Evolutionary conservation across 2,797 vertebrate species (phyloP).

Genomic region (Sebastiscus tertius): DNA sequence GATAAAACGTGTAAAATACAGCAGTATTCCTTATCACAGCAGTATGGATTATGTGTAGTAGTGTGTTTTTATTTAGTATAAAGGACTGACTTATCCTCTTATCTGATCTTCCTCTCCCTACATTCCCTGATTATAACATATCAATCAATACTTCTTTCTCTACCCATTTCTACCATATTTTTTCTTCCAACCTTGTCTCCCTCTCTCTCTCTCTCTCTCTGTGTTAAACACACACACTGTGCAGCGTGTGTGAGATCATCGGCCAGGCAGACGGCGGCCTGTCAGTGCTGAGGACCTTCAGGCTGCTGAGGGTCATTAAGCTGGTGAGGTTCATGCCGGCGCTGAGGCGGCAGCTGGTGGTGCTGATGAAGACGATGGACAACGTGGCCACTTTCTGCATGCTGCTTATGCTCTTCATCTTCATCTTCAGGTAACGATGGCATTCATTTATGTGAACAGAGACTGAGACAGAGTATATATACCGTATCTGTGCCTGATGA

Average conservation of each 20-base stretch:
- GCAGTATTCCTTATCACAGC: neutral
- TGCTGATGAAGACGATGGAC: slow-evolving; percentile 99
- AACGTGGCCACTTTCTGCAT: slow-evolving; percentile 99
- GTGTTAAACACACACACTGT: neutral
- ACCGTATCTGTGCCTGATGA: neutral
- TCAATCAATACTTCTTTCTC: neutral
- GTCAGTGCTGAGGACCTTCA: slow-evolving; percentile 94
- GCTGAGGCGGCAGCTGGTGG: slow-evolving; percentile 93
- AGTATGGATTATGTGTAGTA: neutral
- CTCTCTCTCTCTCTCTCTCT: neutral
- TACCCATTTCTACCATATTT: neutral
- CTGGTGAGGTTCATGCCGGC: slow-evolving; percentile 98
- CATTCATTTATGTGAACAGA: neutral
- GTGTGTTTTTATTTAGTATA: neutral
- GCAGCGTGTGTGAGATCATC: slow-evolving; percentile 93
- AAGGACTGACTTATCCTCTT: neutral
- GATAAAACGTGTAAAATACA: neutral
- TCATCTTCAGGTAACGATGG: slow-evolving; percentile 93
- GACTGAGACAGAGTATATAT: neutral
- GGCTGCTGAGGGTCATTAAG: slow-evolving; percentile 94
- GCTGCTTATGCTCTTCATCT: slow-evolving; percentile 98
- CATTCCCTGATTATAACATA: neutral
- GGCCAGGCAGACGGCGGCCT: slow-evolving; percentile 94
- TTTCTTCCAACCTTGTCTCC: too few species aligned
- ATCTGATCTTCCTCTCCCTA: neutral